Conservation (phyloP, 1,140 invertebrate species). For the Zophobas atratus region DNA sequence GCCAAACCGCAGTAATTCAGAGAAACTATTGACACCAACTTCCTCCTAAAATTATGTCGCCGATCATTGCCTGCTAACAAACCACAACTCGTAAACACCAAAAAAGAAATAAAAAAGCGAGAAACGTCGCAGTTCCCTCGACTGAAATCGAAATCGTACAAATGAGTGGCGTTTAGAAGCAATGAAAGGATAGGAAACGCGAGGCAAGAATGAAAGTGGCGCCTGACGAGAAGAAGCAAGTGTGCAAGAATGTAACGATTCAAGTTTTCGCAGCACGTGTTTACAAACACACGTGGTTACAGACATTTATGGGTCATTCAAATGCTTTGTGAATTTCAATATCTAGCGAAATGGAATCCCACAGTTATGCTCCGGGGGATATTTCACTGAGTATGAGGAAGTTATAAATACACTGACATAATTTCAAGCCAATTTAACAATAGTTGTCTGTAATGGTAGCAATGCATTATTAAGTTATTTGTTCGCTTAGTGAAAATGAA, state of each 20-base stretch:
- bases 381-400: conserved; percentile 1
- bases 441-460: neutral
- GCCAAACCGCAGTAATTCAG: no score
- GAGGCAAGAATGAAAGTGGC: neutral
- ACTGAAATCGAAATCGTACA: no score
- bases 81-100: no score
- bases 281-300: conserved; percentile 29
- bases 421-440: conserved; percentile 17
- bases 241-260: conserved; percentile 36
- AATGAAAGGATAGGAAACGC: no score
- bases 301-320: conserved; percentile 30
- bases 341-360: neutral
- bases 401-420: conserved; percentile 7
- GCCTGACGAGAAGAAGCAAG: conserved; percentile 18
- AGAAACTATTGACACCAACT: no score
- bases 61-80: no score
- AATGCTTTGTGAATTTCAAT: conserved; percentile 35
- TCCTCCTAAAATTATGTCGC: no score
- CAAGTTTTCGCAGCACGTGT: conserved; percentile 41
- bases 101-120: no score
- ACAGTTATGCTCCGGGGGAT: no score
- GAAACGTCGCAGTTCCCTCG: no score
- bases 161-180: no score
- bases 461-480: conserved; percentile 33
- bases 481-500: conserved; percentile 7